Evolutionary conservation across 2,113 vertebrate genomes (phyloP), one percentile per base, ranked within the genome.

Genomic region (Protobothrops flavoviridis): DNA sequence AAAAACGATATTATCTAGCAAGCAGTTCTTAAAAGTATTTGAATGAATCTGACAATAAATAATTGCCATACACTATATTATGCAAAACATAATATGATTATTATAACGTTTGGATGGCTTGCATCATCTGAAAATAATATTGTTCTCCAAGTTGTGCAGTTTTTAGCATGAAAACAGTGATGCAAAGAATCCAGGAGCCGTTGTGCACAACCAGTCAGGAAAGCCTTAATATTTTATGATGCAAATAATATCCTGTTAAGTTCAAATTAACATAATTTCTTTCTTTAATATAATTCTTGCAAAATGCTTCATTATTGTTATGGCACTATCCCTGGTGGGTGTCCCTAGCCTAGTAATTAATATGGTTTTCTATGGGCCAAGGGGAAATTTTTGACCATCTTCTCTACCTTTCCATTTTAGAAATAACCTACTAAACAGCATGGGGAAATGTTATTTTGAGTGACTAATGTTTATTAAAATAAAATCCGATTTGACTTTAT

Each of bases 171-270:
- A 85, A 93, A 43, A 26, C 21, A 61, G 26, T 45, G 0, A 93
- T 90, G 85, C 57, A 92, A 13, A 43, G 9, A 87, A 23, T 13
- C 90, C 92, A 43, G 24, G 1, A 0, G 15, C 7, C 3, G 50
- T 81, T 52, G 57, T 39, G 93, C 2, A 10, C 55, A 89, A 91
- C 88, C n/a, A 90, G 23, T 87, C 94, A 95, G 94, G 95, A 95
- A 29, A 87, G 6, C 26, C 26, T 4, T 87, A 15, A 50, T 52
- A 87, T 93, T 93, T 61, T 94, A 26, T 95, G 95, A 95, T 87
- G 91, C 93, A 93, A 21, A 92, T 96, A 96, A 93, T 39, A 89
- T 0, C 33, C 93, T 96, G 91, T 57, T 92, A 26, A 92, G 29
- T 92, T 69, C n/a, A 88, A 39, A 74, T 50, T 15, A 26, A 29